Percentiles rank a stretch among this genome's conserved stretches.
phyloP scores from a whole-genome alignment of 1,140 invertebrate genomes.

The Drosophila teissieri region DNA sequence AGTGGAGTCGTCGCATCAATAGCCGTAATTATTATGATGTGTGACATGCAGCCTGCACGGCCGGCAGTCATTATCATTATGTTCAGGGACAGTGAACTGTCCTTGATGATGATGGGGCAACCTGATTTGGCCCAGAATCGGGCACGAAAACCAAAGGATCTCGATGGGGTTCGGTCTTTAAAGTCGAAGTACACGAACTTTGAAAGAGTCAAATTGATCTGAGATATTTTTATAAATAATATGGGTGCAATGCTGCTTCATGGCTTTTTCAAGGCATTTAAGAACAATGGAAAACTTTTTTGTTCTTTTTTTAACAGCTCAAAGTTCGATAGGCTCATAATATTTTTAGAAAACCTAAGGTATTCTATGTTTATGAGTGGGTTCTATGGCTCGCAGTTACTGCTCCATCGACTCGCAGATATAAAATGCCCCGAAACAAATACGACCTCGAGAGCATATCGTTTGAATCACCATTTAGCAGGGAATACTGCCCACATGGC shows the following conservation, averaged over 20 bases:
- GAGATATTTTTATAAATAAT: neutral
- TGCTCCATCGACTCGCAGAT: constrained; percentile 24
- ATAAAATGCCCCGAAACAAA: neutral
- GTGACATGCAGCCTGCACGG: constrained; percentile 57
- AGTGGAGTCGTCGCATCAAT: constrained; percentile 33
- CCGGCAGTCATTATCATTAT: constrained; percentile 66
- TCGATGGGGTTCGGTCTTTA: constrained; percentile 2
- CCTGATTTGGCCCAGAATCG: constrained; percentile 19
- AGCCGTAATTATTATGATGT: constrained; percentile 70
- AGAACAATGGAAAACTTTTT: constrained; percentile 5
- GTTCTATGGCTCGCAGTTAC: neutral
- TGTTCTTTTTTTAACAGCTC: neutral
- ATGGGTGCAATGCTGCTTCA: neutral
- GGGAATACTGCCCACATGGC: constrained; percentile 1
- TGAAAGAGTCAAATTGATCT: neutral
- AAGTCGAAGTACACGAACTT: neutral
- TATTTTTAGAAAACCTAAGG: constrained; percentile 7
- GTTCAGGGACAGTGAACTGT: constrained; percentile 38
- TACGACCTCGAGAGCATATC: constrained; percentile 6
- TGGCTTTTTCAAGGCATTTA: constrained; percentile 15
- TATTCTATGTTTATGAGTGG: too few relatives aligned
- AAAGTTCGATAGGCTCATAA: constrained; percentile 5
- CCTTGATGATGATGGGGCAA: constrained; percentile 45
- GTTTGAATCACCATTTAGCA: constrained; percentile 14
- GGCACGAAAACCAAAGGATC: neutral